Base-by-base conservation (phyloP, 2,888 invertebrate genomes). In the Drosophila anceps region DNA sequence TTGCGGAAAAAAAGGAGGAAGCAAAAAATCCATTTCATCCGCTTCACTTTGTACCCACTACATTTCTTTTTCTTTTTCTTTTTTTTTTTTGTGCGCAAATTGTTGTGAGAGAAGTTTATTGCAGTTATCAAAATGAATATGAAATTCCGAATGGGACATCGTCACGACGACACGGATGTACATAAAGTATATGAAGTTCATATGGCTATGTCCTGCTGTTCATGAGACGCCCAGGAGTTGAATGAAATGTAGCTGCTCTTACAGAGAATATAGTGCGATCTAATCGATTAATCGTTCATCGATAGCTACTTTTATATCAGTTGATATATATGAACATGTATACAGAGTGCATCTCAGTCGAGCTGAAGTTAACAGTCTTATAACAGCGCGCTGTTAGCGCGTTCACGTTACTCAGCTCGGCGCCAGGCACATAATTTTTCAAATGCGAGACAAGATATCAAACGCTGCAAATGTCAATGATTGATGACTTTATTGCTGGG, bases 401-500 rank as follows among this genome's bases (percentile, higher is more conserved):
- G 54, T 57, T 63, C 63, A 8, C 35, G n/a, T n/a, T 31, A 15
- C 20, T 51, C 13, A 60, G 43, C 41, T 43, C 57, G 86, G 88
- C 88, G 86, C 86, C 86, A 83, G 69, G 64, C 66, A 65, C 66
- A 85, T 86, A 86, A 85, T 85, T 84, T 84, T 79, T 88, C 77
- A 87, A 79, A 76, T 66, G 50, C 57, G 65, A 41, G 69, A 64
- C 62, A 59, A 63, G 75, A 74, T 69, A 73, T 81, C 80, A 81
- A 81, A 81, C 54, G 63, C 76, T 80, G 78, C 86, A 88, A 88
- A 88, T 88, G 87, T 90, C 90, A 91, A 90, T 90, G 89, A 90
- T 90, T 90, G 89, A 90, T 90, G 89, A 82, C 89, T 90, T 91
- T 91, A 91, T 90, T 90, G 90, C 82, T 81, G 88, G 88, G 86